These are phyloP conservation scores for Oophaga pumilio DNA, from an alignment of 2,113 vertebrate species.

Conservation along the genomic window DNA sequence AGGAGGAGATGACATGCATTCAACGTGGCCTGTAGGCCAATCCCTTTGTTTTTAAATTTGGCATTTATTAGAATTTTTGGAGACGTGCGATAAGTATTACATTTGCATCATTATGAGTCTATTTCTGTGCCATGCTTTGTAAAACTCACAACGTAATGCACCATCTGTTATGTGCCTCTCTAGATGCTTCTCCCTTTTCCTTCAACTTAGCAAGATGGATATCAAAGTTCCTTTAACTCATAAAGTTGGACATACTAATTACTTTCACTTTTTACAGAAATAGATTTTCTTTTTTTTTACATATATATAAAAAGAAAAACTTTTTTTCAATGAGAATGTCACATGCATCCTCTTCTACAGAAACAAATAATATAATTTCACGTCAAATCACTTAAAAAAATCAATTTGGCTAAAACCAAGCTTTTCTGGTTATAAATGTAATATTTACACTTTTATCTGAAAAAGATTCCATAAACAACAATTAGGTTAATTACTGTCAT, in stretches of 20 bases:
- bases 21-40: neutral
- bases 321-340: neutral
- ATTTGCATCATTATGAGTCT: neutral
- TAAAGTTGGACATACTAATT: neutral
- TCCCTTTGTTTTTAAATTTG: neutral
- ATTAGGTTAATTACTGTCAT: no score
- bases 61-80: neutral
- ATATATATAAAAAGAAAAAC: neutral
- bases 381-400: neutral
- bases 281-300: neutral
- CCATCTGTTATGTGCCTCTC: neutral
- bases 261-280: neutral
- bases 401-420: no score
- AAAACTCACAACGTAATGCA: neutral
- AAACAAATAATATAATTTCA: neutral
- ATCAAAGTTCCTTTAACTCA: neutral
- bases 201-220: constrained; percentile 5
- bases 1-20: neutral
- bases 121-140: neutral
- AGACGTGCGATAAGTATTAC: neutral
- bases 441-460: no score
- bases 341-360: no score
- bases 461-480: no score
- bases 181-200: neutral
- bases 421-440: no score